Conservation (phyloP, 2,888 invertebrate genomes). For the Achlya flavicornis region DNA sequence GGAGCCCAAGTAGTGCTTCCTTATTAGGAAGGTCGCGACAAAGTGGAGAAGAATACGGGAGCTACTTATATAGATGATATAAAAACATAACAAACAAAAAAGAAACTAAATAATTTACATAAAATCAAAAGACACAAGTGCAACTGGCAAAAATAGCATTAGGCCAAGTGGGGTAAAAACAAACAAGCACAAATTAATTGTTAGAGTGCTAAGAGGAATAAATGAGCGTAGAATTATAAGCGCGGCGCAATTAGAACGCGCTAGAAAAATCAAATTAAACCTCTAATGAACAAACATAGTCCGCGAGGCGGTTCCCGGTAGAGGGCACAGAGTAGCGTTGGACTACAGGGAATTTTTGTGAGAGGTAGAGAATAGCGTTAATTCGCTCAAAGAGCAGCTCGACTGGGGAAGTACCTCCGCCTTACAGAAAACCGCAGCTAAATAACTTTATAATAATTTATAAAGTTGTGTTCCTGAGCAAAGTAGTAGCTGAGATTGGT, state of each 20-base stretch:
- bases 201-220: constrained; percentile 47
- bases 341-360: constrained; percentile 22
- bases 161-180: constrained; percentile 33
- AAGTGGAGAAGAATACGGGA: too few relatives aligned
- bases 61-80: too few relatives aligned
- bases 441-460: too few relatives aligned
- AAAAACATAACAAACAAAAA: too few relatives aligned
- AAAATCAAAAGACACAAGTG: constrained; percentile 11
- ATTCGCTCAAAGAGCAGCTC: too few relatives aligned
- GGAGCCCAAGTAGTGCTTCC: too few relatives aligned
- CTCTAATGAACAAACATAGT: constrained; percentile 79
- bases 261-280: constrained; percentile 81
- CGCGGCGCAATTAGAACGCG: constrained; percentile 73
- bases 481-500: too few relatives aligned
- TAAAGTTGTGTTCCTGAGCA: too few relatives aligned
- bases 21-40: too few relatives aligned
- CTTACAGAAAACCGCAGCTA: too few relatives aligned
- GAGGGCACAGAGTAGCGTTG: constrained; percentile 44
- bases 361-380: too few relatives aligned
- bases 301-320: constrained; percentile 51
- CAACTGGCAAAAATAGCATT: constrained; percentile 21
- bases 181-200: constrained; percentile 59
- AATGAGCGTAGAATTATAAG: constrained; percentile 72
- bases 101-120: neutral
- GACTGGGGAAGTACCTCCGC: too few relatives aligned